phyloP scores from a whole-genome alignment of 2,888 invertebrate genomes.

The Torymus auratus region DNA sequence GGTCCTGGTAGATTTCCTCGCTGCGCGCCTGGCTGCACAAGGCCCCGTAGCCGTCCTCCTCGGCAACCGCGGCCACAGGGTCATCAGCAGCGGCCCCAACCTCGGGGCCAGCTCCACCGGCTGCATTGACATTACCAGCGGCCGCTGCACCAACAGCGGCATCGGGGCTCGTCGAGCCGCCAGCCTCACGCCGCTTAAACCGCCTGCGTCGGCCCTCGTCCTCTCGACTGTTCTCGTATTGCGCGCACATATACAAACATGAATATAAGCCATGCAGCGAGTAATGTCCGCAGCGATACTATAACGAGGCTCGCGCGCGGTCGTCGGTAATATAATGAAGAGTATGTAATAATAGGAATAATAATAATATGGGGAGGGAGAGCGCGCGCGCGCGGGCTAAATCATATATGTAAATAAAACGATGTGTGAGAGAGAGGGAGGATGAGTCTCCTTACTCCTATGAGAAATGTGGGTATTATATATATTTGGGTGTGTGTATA shows the following conservation, averaged over 20 bases:
- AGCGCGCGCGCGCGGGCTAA: background rate
- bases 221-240: slow-evolving; percentile 70
- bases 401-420: background rate
- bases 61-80: slow-evolving; percentile 60
- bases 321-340: background rate
- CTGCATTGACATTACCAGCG: slow-evolving; percentile 72
- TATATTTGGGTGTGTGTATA: background rate
- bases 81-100: slow-evolving; percentile 65
- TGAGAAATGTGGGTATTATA: background rate
- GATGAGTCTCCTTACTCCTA: background rate
- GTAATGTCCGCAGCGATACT: slow-evolving; percentile 49
- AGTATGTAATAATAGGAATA: background rate
- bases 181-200: slow-evolving; percentile 72
- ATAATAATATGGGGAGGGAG: no score
- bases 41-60: slow-evolving; percentile 82
- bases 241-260: slow-evolving; percentile 67
- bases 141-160: slow-evolving; percentile 70
- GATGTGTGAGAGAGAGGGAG: no score
- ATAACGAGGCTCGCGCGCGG: background rate
- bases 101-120: slow-evolving; percentile 69
- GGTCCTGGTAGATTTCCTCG: slow-evolving; percentile 96
- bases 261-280: slow-evolving; percentile 72
- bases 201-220: slow-evolving; percentile 74
- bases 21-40: slow-evolving; percentile 86
- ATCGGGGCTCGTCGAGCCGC: slow-evolving; percentile 69